Conservation (phyloP, 2,888 invertebrate genomes). For the Byasa hedistus region DNA sequence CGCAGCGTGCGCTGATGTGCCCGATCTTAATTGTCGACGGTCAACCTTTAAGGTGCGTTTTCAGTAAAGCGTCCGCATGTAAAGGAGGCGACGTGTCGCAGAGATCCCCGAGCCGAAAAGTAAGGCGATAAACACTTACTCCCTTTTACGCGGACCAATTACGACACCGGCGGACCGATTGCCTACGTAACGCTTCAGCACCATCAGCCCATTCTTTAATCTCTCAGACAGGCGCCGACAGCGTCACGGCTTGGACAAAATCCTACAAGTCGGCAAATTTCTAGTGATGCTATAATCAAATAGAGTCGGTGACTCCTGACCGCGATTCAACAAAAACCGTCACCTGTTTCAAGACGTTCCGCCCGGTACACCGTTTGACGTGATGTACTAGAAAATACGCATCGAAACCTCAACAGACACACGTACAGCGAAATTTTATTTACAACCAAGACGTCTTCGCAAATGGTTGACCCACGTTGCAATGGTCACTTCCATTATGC, state of each 20-base stretch:
- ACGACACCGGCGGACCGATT: slow-evolving; percentile 75
- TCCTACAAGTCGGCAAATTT: slow-evolving; percentile 52
- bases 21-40: slow-evolving; percentile 52
- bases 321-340: slow-evolving; percentile 58
- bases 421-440: slow-evolving; percentile 56
- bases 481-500: slow-evolving; percentile 43
- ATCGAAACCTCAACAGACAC: slow-evolving; percentile 52
- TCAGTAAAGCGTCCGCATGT: slow-evolving; percentile 49
- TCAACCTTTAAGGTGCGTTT: slow-evolving; percentile 52
- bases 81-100: slow-evolving; percentile 56
- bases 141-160: slow-evolving; percentile 79
- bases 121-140: slow-evolving; percentile 73
- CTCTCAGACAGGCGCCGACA: slow-evolving; percentile 62
- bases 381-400: slow-evolving; percentile 54
- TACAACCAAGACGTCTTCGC: slow-evolving; percentile 51
- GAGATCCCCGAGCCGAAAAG: slow-evolving; percentile 60
- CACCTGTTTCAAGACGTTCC: slow-evolving; percentile 55
- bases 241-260: slow-evolving; percentile 55
- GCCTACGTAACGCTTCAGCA: slow-evolving; percentile 74
- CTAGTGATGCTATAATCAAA: slow-evolving; percentile 37
- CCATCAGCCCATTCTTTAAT: slow-evolving; percentile 74
- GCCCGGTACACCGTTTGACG: slow-evolving; percentile 51
- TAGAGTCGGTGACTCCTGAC: slow-evolving; percentile 55
- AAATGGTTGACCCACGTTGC: slow-evolving; percentile 39
- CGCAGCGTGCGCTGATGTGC: slow-evolving; percentile 47